Conservation (phyloP, 2,113 vertebrate species). For the Microcebus lehilahytsara region DNA sequence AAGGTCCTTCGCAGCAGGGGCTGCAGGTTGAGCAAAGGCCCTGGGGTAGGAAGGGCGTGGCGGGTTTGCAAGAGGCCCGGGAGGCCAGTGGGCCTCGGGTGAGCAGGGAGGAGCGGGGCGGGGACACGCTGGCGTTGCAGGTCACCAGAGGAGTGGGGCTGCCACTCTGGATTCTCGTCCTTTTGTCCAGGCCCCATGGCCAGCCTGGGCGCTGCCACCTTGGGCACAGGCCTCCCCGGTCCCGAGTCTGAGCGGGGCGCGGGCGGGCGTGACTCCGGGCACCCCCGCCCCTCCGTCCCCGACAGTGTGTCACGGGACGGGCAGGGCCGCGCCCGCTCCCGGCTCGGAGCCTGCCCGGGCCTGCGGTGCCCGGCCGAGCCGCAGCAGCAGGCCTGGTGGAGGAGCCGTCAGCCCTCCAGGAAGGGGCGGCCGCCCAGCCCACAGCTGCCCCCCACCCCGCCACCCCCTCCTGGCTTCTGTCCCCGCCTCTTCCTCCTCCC, state of each 20-base stretch:
- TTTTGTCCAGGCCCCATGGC: neutral
- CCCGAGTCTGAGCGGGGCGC: neutral
- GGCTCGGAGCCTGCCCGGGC: neutral
- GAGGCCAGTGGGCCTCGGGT: neutral
- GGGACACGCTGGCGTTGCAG: neutral
- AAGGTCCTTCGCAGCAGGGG: neutral
- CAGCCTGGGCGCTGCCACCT: neutral
- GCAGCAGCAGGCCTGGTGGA: neutral
- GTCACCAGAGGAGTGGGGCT: neutral
- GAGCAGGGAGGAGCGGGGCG: too few species aligned
- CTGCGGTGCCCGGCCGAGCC: neutral
- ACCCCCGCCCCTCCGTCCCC: neutral
- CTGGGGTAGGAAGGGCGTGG: neutral
- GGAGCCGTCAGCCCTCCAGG: neutral
- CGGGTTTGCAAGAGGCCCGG: neutral
- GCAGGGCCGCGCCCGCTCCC: neutral
- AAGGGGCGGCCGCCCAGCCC: neutral
- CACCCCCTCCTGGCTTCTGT: neutral
- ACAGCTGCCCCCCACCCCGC: too few species aligned
- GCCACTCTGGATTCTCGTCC: neutral
- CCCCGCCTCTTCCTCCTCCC: neutral
- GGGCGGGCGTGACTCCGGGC: rapidly evolving
- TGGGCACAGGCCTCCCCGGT: neutral
- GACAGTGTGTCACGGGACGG: neutral
- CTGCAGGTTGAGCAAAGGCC: neutral